Conservation (phyloP, 2,113 vertebrate genomes). For the Oostethus manadensis region DNA sequence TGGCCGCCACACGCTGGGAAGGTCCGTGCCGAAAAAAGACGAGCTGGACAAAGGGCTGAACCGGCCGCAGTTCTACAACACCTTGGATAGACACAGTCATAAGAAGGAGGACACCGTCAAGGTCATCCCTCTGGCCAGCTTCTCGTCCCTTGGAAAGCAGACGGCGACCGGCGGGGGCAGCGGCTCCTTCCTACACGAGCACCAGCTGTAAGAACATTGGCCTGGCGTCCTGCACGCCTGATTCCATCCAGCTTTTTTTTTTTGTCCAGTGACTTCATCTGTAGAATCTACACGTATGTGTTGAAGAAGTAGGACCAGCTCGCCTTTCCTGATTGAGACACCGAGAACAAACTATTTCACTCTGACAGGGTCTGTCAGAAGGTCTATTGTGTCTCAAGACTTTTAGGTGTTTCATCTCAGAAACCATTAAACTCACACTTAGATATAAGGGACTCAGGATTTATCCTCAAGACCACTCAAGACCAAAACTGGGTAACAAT, state of each 20-base stretch:
- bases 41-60: conserved; percentile 78
- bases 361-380: conserved; percentile 26
- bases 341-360: conserved; percentile 22
- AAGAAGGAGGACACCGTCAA: conserved; percentile 83
- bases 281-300: conserved; percentile 33
- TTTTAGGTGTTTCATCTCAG: too few relatives aligned
- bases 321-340: conserved; percentile 33
- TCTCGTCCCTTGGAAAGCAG: conserved; percentile 72
- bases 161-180: conserved; percentile 53
- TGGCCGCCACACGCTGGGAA: conserved; percentile 79
- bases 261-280: conserved; percentile 38
- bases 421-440: too few relatives aligned
- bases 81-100: conserved; percentile 81
- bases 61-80: conserved; percentile 85
- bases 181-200: conserved; percentile 79
- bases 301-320: conserved; percentile 36
- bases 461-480: too few relatives aligned
- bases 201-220: conserved; percentile 76
- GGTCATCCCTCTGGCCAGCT: conserved; percentile 88
- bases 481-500: too few relatives aligned
- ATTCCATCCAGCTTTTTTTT: conserved; percentile 36
- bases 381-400: background rate
- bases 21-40: conserved; percentile 84
- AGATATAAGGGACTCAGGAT: too few relatives aligned
- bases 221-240: conserved; percentile 26